Conservation (phyloP, 2,888 invertebrate genomes). For the Mystacides longicornis region DNA sequence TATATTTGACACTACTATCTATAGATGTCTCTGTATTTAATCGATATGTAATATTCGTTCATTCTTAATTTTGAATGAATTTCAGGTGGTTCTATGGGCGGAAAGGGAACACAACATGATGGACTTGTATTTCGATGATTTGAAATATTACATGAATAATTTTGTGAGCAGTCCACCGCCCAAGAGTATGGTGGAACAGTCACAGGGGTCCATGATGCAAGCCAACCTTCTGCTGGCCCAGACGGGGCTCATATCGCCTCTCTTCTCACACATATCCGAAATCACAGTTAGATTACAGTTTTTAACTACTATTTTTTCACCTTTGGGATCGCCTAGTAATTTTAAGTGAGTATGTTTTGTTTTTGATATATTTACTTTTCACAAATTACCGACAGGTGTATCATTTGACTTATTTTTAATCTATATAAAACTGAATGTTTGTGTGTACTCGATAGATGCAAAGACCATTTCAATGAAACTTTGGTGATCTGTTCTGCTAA, state of each 20-base stretch:
- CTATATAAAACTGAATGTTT: no score
- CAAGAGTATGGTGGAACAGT: constrained; percentile 20
- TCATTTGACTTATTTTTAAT: no score
- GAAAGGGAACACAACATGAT: constrained; percentile 90
- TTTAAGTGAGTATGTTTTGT: constrained; percentile 53
- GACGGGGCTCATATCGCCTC: constrained; percentile 33
- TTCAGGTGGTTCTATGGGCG: constrained; percentile 80
- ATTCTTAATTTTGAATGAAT: not conserved
- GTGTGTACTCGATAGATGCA: no score
- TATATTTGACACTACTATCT: no score
- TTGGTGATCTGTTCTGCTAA: no score
- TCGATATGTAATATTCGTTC: no score
- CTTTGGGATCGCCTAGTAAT: constrained; percentile 80
- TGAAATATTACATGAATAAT: constrained; percentile 56
- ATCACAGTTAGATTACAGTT: constrained; percentile 88
- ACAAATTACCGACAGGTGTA: no score
- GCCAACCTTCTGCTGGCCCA: constrained; percentile 28
- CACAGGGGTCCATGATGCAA: constrained; percentile 24
- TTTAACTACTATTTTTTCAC: constrained; percentile 85
- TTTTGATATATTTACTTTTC: no score
- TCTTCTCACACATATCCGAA: constrained; percentile 75
- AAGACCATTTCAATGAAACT: no score
- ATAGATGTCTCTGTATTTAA: no score
- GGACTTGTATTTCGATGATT: constrained; percentile 83
- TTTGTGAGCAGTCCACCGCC: constrained; percentile 24